Base-by-base conservation (phyloP, 1,140 invertebrate genomes). In the Lycorma delicatula region DNA sequence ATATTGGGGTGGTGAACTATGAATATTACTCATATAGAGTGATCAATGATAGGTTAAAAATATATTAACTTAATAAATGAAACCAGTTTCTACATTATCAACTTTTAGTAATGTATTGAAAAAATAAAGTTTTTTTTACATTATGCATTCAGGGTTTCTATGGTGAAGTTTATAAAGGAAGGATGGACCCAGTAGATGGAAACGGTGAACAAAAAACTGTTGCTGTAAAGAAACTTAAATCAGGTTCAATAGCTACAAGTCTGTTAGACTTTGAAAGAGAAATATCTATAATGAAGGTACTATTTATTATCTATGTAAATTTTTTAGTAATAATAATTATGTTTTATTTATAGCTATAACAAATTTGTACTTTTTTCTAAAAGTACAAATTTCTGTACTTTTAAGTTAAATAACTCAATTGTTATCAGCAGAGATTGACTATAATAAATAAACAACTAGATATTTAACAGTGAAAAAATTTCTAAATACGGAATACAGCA, bases 211-310 rank as follows among this genome's bases (percentile, higher is more conserved):
- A 76, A 0, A 68, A 73, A 66, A 41, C 54, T 26, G 86, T 91
- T 9, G 87, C 88, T 29, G 81, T 90, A 0, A 91, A 90, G 68
- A 81, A 81, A 64, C 70, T 90, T 1, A 85, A 79, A 67, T 58
- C 61, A 9, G 53, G 62, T 59, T 60, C 55, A 16, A 58, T 57
- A 13, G 41, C 65, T 9, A 54, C 61, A 11, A 75, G 68, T 27
- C 63, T 70, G 13, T 70, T 73, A 27, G 83, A 86, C 64, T 86
- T 87, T 60, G 74, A 81, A 62, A 71, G 83, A 52, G 86, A 89
- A 79, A 87, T 87, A 41, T 68, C 75, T 22, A 90, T 91, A 23
- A 88, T 91, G 83, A 84, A 87, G 72, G 81, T 81, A 67, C 58
- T 13, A 16, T 48, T 12, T 48, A 12, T 36, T 50, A 27, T 22